These are phyloP conservation scores for Hesperophylax magnus DNA, from an alignment of 1,140 invertebrate species.

Conservation along the genomic window DNA sequence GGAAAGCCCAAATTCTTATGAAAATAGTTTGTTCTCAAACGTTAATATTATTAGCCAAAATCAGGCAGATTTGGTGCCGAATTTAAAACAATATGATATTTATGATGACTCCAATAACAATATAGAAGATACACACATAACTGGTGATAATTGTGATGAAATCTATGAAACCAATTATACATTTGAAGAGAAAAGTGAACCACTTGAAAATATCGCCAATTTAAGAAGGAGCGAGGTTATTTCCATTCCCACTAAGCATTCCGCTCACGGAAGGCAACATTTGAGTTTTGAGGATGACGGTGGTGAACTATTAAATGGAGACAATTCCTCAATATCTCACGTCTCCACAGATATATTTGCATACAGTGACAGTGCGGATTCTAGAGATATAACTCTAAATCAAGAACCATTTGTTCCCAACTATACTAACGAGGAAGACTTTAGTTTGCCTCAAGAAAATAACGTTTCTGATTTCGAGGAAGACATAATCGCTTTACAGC, in stretches of 20 bases:
- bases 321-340: background rate
- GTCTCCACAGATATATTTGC: constrained; percentile 18
- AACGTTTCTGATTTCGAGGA: constrained; percentile 63
- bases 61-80: background rate
- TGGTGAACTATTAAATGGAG: background rate
- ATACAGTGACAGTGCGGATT: constrained; percentile 8
- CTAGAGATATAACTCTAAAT: background rate
- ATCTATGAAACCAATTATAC: background rate
- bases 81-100: background rate
- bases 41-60: constrained; percentile 31
- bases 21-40: constrained; percentile 44
- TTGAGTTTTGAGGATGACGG: constrained; percentile 8
- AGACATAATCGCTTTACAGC: constrained; percentile 67
- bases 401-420: background rate
- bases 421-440: background rate
- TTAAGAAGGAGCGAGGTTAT: constrained; percentile 10
- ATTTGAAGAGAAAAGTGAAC: background rate
- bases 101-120: constrained; percentile 20
- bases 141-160: background rate
- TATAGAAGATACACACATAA: background rate
- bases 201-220: constrained; percentile 8
- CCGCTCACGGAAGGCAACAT: background rate
- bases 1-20: constrained; percentile 51
- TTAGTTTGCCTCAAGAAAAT: background rate
- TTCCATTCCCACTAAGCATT: background rate